These are phyloP conservation scores for Aspidoscelis tigris DNA, from an alignment of 2,113 vertebrate genomes.

Conservation along the genomic window DNA sequence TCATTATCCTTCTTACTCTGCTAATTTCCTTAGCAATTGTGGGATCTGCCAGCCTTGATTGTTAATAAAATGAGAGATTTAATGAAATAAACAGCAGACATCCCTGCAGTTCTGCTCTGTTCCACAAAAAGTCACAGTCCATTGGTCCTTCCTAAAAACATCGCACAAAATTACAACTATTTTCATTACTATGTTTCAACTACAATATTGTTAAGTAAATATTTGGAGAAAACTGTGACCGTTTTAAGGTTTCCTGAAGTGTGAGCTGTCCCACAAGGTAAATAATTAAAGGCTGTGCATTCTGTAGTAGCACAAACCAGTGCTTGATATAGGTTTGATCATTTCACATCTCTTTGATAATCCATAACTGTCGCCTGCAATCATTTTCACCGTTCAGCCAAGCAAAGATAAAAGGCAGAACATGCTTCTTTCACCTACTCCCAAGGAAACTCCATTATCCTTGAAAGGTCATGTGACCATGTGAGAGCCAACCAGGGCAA, in stretches of 20 bases:
- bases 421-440: conserved; percentile 68
- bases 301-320: conserved; percentile 66
- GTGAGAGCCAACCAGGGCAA: conserved; percentile 58
- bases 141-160: conserved; percentile 64
- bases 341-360: conserved; percentile 81
- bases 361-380: conserved; percentile 85
- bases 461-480: conserved; percentile 69
- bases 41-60: conserved; percentile 40
- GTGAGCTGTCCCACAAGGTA: conserved; percentile 71
- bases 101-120: conserved; percentile 53
- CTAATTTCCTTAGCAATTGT: conserved; percentile 54
- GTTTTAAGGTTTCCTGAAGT: conserved; percentile 72
- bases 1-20: conserved; percentile 38
- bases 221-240: conserved; percentile 75
- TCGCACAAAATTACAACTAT: conserved; percentile 70
- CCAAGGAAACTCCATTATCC: conserved; percentile 78
- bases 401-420: conserved; percentile 83
- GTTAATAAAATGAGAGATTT: conserved; percentile 62
- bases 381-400: conserved; percentile 78
- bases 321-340: conserved; percentile 79
- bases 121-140: conserved; percentile 61
- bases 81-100: conserved; percentile 65
- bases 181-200: conserved; percentile 72
- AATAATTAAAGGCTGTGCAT: conserved; percentile 80
- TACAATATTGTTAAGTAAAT: conserved; percentile 81